phyloP scores from a whole-genome alignment of 2,888 invertebrate genomes.

The Drosophila borborema region DNA sequence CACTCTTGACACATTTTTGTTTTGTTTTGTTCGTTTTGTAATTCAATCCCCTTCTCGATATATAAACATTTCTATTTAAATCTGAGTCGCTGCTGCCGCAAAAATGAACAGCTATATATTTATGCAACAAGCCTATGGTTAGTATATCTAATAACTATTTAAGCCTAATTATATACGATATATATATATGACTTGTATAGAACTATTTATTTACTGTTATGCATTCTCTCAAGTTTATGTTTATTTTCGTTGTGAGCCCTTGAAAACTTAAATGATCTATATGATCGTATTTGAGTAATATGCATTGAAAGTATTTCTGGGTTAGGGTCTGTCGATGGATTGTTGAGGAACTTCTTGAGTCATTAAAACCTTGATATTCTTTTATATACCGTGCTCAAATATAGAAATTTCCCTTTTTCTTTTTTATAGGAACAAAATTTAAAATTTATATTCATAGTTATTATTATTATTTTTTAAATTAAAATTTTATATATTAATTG shows the following conservation, averaged over 20 bases:
- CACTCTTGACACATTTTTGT: conserved; percentile 6
- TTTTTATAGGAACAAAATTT: no score
- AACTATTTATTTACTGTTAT: not conserved
- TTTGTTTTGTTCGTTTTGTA: conserved; percentile 20
- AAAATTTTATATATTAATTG: no score
- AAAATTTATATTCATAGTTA: no score
- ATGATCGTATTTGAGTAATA: not conserved
- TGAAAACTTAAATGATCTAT: conserved; percentile 1
- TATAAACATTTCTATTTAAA: conserved; percentile 9
- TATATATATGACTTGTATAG: no score
- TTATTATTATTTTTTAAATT: no score
- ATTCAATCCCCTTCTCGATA: conserved; percentile 19
- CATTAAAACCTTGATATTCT: not conserved
- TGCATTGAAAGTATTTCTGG: not conserved
- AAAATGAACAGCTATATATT: conserved; percentile 84
- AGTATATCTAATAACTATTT: conserved; percentile 66
- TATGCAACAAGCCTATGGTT: conserved; percentile 84
- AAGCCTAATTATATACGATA: not conserved
- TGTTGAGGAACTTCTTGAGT: not conserved
- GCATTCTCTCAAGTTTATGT: not conserved
- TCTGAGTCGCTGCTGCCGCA: conserved; percentile 83
- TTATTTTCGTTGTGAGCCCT: not conserved
- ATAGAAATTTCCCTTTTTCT: no score
- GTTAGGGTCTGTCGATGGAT: not conserved
- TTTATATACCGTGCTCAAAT: no score